A percentile compares a stretch with the other conserved stretches of the same genome.
Conservation (phyloP, 2,113 vertebrate species). For the Oreotrochilus melanogaster region DNA sequence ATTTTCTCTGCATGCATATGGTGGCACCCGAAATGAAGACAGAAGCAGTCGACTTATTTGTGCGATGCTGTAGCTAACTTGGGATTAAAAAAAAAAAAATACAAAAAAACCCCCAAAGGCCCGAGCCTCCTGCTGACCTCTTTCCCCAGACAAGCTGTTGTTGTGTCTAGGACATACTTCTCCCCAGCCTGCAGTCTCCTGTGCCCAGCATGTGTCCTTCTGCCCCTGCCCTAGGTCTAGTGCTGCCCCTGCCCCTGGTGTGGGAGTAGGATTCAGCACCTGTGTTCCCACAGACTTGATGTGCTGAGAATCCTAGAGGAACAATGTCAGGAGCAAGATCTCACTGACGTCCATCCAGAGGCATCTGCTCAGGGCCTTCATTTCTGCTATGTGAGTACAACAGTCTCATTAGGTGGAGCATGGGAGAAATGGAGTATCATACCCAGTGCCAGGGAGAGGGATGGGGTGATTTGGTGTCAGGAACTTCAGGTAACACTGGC, state of each 20-base stretch:
- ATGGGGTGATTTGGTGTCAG: neutral
- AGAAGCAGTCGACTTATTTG: neutral
- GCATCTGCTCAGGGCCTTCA: neutral
- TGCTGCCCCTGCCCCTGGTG: neutral
- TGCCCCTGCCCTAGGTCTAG: neutral
- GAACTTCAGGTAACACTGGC: neutral
- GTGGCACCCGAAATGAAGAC: neutral
- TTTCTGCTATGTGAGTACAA: neutral
- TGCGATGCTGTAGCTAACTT: neutral
- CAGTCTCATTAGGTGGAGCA: accelerated
- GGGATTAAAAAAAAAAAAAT: neutral
- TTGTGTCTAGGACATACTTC: neutral
- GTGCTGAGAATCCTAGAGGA: accelerated
- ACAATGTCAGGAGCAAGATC: neutral
- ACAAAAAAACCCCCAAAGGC: too few species aligned
- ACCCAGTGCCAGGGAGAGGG: neutral
- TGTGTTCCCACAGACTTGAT: accelerated
- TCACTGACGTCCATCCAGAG: neutral
- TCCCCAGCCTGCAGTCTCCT: neutral
- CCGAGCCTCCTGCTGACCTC: neutral
- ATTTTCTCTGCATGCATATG: neutral
- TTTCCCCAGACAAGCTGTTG: neutral
- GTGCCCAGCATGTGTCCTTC: neutral
- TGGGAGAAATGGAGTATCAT: neutral
- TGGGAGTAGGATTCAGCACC: neutral